Conservation (phyloP, 2,113 vertebrate species). For the Ornithorhynchus anatinus region DNA sequence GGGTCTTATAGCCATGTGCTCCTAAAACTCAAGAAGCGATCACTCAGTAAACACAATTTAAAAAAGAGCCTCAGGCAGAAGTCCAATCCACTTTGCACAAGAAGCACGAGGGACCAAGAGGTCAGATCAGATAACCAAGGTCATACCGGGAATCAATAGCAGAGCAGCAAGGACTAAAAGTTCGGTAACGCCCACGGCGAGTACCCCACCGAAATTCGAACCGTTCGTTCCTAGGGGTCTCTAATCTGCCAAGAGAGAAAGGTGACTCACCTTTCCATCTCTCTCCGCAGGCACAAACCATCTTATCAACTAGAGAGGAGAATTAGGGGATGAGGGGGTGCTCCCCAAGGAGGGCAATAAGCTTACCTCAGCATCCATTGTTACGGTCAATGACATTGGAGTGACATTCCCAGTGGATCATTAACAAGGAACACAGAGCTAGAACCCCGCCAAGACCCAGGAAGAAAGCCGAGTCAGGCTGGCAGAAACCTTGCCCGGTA, state of each 20-base stretch:
- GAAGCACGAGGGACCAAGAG: slow-evolving; percentile 3
- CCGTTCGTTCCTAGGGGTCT: not conserved
- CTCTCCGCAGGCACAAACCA: too few relatives aligned
- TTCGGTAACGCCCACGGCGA: not conserved
- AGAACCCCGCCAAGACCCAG: too few relatives aligned
- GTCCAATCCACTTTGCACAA: slow-evolving; percentile 10
- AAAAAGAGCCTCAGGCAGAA: not conserved
- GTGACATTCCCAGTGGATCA: too few relatives aligned
- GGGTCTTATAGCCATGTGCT: not conserved
- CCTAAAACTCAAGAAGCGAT: not conserved
- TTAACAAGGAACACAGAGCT: too few relatives aligned
- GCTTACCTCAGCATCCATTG: not conserved
- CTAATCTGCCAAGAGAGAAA: not conserved
- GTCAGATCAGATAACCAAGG: slow-evolving; percentile 42
- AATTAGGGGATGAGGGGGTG: too few relatives aligned
- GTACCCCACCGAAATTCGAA: not conserved
- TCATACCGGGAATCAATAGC: not conserved
- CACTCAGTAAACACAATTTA: not conserved
- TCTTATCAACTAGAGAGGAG: too few relatives aligned
- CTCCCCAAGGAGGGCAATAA: too few relatives aligned
- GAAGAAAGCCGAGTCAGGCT: too few relatives aligned
- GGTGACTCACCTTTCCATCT: slow-evolving; percentile 13
- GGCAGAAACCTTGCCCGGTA: too few relatives aligned
- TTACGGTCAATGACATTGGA: too few relatives aligned
- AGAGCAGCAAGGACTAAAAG: not conserved